Base-by-base conservation (phyloP, 1,140 invertebrate species). In the Aphaenogaster floridana region DNA sequence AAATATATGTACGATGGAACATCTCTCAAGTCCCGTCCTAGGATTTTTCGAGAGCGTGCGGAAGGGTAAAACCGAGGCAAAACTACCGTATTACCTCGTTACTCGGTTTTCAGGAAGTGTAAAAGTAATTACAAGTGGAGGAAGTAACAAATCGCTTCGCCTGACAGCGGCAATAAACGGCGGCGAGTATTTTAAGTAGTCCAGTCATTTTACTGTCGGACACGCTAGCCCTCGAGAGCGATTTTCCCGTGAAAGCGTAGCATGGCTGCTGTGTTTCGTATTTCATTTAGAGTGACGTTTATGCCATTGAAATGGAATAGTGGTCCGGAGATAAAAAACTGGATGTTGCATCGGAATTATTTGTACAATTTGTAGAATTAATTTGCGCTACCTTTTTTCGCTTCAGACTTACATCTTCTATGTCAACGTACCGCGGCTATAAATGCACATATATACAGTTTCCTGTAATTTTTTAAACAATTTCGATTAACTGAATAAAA, bases 101-200 rank as follows among this genome's bases (percentile, higher is more conserved):
- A 92, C 88, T 88, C 86, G 79, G 72, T 86, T 89, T 88, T 84
- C 88, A 89, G 88, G 89, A 80, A 91, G 88, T 90, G 86, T 86
- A 90, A 79, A 93, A 93, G 90, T 93, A 93, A 93, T 93, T 93
- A 93, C 92, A 88, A 92, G 87, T 68, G 83, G 42, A 93, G 90
- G 88, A 87, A 88, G 89, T 91, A 93, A 93, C 92, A 93, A 93
- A 93, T 93, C 91, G 92, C 89, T 91, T 79, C 86, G 76, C 80
- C 78, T 87, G 92, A 93, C 93, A 93, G 87, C 91, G 71, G 91
- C 90, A 93, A 91, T 93, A 92, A 93, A 93, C 81, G 83, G 64
- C 45, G 59, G 69, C 61, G 81, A 61, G 90, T 91, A 86, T 91
- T 91, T 91, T 87, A 91, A 91, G 90, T 91, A 91, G 90, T 87